Evolutionary conservation across 2,113 vertebrate species (phyloP).

Genomic region (Chloropsis cyanopogon): DNA sequence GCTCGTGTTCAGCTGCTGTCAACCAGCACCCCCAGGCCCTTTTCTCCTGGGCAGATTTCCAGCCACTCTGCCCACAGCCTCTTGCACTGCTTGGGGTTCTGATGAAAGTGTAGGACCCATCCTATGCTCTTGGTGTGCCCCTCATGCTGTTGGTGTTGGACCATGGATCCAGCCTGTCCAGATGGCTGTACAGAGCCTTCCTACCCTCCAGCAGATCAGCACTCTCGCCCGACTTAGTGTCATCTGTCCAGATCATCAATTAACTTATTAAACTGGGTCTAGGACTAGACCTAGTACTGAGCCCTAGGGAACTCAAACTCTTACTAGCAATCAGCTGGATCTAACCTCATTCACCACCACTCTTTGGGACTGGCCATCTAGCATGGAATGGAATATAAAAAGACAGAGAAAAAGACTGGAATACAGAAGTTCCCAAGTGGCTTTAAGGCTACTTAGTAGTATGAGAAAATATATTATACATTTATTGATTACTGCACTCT

Average conservation of each 20-base stretch:
- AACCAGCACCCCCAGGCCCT: background rate
- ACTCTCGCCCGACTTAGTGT: accelerated
- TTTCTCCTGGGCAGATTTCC: background rate
- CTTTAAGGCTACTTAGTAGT: background rate
- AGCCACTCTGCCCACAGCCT: background rate
- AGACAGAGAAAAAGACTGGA: background rate
- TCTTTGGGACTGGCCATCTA: background rate
- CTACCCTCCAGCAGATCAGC: background rate
- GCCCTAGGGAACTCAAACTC: background rate
- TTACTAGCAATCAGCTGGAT: accelerated
- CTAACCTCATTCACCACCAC: background rate
- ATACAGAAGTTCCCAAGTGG: background rate
- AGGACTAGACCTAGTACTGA: background rate
- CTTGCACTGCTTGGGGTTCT: background rate
- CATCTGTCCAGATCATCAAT: background rate
- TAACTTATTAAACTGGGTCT: background rate
- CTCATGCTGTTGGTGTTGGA: accelerated
- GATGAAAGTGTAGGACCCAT: accelerated
- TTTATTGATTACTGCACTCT: background rate
- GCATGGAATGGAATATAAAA: background rate
- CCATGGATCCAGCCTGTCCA: accelerated
- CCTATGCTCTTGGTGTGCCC: accelerated
- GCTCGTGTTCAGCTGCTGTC: background rate
- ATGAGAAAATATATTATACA: background rate
- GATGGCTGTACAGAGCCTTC: background rate